Evolutionary conservation across 2,797 vertebrate species (phyloP).

Genomic region (Artibeus lituratus): DNA sequence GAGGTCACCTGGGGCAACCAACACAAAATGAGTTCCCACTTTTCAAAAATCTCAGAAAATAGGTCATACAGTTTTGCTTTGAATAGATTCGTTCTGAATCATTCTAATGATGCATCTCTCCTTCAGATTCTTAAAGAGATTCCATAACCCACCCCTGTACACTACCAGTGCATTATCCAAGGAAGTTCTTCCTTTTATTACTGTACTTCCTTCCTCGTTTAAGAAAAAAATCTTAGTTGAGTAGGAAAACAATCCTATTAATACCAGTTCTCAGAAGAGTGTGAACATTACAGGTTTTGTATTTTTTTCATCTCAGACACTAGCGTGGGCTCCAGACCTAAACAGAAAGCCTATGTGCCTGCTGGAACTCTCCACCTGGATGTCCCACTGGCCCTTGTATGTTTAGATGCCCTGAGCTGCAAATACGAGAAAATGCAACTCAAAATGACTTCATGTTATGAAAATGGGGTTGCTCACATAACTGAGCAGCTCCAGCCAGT

Average conservation of each 20-base stretch:
- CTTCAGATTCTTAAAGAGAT: slow-evolving; percentile 20
- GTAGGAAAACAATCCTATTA: background rate
- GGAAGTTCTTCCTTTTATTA: background rate
- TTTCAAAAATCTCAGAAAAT: slow-evolving; percentile 54
- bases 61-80: slow-evolving; percentile 58
- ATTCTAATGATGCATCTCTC: slow-evolving; percentile 26
- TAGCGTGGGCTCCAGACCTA: background rate
- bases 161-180: background rate
- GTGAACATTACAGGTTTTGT: background rate
- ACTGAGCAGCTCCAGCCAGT: background rate
- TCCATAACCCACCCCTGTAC: background rate
- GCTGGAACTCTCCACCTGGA: background rate
- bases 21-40: slow-evolving; percentile 40
- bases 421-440: background rate
- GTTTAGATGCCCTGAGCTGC: background rate
- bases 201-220: background rate
- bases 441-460: background rate
- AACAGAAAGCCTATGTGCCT: background rate
- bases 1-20: slow-evolving; percentile 14
- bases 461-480: background rate
- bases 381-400: background rate
- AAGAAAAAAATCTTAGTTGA: background rate
- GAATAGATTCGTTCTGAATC: slow-evolving; percentile 11
- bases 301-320: background rate
- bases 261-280: background rate